These are phyloP conservation scores for Passer montanus DNA, from an alignment of 2,113 vertebrate species.

Conservation along the genomic window DNA sequence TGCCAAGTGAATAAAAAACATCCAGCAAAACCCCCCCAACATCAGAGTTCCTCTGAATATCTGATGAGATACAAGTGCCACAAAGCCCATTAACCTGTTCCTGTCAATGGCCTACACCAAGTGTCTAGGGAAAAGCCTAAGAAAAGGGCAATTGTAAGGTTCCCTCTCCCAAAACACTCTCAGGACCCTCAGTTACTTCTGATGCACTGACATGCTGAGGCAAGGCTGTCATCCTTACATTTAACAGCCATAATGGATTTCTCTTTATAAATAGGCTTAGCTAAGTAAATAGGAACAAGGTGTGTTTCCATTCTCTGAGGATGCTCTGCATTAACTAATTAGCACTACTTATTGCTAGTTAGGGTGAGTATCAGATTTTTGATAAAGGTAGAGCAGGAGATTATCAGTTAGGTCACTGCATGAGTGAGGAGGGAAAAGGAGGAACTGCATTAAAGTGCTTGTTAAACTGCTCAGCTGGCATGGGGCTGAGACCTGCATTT, in stretches of 20 bases:
- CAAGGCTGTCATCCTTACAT: neutral
- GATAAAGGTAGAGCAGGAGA: neutral
- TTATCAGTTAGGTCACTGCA: neutral
- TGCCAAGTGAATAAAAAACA: neutral
- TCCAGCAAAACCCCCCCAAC: neutral
- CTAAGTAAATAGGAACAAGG: neutral
- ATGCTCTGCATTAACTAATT: neutral
- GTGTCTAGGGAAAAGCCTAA: fast-evolving
- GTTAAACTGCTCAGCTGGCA: neutral
- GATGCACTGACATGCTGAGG: neutral
- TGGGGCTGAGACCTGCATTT: neutral
- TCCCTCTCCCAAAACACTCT: neutral
- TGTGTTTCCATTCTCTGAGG: neutral
- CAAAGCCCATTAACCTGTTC: neutral
- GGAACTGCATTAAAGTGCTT: neutral
- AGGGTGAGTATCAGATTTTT: neutral
- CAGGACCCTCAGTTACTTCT: neutral
- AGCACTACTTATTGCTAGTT: neutral
- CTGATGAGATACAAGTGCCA: neutral
- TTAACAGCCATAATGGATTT: neutral
- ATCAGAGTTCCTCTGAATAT: fast-evolving
- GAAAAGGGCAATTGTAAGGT: neutral
- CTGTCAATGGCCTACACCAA: neutral
- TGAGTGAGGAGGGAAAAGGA: neutral
- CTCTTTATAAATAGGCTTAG: neutral